Percentiles rank a stretch among this genome's conserved stretches.
These are phyloP conservation scores for Enteromius trimaculatus DNA, from an alignment of 2,797 vertebrate genomes.

Conservation along the genomic window DNA sequence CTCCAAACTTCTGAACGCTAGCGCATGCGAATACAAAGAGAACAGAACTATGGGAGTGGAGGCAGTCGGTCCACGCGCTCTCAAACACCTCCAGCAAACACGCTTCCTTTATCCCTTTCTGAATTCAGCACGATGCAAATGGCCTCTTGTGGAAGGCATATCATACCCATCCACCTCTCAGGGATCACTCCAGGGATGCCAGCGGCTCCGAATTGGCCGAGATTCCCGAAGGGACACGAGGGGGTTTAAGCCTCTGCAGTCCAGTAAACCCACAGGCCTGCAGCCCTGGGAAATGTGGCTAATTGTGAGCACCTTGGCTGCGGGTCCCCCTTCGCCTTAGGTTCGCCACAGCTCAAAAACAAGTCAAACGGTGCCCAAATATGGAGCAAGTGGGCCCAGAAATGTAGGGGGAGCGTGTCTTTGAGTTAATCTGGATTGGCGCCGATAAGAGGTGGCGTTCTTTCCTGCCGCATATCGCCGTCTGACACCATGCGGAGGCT, in stretches of 20 bases:
- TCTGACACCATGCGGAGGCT: conserved; percentile 71
- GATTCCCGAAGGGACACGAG: conserved; percentile 71
- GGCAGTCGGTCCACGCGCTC: conserved; percentile 54
- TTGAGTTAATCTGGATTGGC: conserved; percentile 83
- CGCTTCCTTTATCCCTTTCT: conserved; percentile 78
- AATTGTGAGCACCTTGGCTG: conserved; percentile 81
- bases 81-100: conserved; percentile 69
- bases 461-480: conserved; percentile 80
- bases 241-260: conserved; percentile 77
- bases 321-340: conserved; percentile 71
- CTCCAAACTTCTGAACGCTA: conserved; percentile 12
- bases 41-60: conserved; percentile 1
- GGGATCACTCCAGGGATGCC: conserved; percentile 75
- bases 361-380: conserved; percentile 71
- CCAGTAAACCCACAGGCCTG: conserved; percentile 77
- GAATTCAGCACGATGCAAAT: conserved; percentile 76
- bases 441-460: conserved; percentile 79
- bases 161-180: conserved; percentile 79
- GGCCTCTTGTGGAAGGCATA: conserved; percentile 79
- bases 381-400: conserved; percentile 74
- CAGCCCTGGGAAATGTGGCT: conserved; percentile 76
- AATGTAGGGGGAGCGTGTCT: conserved; percentile 78
- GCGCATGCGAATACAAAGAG: conserved; percentile 8
- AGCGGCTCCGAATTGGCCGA: conserved; percentile 77
- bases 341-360: conserved; percentile 77